These are phyloP conservation scores for Bombylius discolor DNA, from an alignment of 2,888 invertebrate genomes.

Conservation along the genomic window DNA sequence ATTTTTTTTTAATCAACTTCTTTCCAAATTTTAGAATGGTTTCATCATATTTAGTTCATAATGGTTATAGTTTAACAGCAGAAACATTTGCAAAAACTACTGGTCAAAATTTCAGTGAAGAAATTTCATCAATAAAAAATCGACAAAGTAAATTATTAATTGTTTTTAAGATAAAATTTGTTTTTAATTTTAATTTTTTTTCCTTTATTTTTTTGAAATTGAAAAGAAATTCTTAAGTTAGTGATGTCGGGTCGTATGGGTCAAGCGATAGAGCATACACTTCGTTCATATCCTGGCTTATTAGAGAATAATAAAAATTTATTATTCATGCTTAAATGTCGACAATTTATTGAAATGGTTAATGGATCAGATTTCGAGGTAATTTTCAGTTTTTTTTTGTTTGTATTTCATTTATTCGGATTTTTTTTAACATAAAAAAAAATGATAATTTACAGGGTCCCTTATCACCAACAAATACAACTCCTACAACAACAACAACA, in stretches of 20 bases:
- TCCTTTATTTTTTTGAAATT: slow-evolving; percentile 17
- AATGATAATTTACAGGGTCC: background rate
- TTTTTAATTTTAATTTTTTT: slow-evolving; percentile 6
- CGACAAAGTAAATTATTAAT: slow-evolving; percentile 62
- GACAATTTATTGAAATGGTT: slow-evolving; percentile 98
- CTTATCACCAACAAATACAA: background rate
- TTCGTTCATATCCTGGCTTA: slow-evolving; percentile 82
- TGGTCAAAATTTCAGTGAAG: slow-evolving; percentile 81
- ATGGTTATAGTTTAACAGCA: slow-evolving; percentile 93
- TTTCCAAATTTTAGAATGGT: slow-evolving; percentile 59
- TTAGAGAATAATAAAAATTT: slow-evolving; percentile 82
- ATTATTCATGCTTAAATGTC: slow-evolving; percentile 89
- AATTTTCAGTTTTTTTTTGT: slow-evolving; percentile 25
- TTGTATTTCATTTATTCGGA: slow-evolving; percentile 18
- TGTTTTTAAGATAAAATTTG: background rate
- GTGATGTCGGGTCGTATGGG: slow-evolving; percentile 88
- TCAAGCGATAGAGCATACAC: slow-evolving; percentile 85
- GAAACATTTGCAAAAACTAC: slow-evolving; percentile 89
- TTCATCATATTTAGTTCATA: slow-evolving; percentile 92
- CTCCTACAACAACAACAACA: background rate
- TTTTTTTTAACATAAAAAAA: background rate
- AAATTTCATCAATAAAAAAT: slow-evolving; percentile 85
- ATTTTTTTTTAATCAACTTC: slow-evolving; percentile 1
- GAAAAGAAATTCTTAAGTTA: slow-evolving; percentile 77
- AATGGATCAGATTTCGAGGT: slow-evolving; percentile 75